Percentiles rank a stretch among this genome's conserved stretches.
phyloP scores from a whole-genome alignment of 2,113 vertebrate species.

The Fulmarus glacialis region DNA sequence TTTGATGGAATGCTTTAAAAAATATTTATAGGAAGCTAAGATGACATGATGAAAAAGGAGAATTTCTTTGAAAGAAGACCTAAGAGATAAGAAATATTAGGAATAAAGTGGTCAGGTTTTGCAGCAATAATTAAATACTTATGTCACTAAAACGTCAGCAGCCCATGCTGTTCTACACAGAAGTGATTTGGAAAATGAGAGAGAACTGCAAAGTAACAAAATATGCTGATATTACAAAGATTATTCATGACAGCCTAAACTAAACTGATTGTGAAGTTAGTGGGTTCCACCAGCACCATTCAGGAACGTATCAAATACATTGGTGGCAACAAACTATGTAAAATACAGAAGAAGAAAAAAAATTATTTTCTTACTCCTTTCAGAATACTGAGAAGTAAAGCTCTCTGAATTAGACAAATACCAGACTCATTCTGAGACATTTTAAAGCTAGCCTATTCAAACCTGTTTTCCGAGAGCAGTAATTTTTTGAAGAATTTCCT shows the following conservation, averaged over 20 bases:
- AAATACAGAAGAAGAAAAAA: not conserved
- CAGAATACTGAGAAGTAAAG: not conserved
- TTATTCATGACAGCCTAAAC: not conserved
- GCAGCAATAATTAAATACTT: not conserved
- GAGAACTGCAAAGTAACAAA: not conserved
- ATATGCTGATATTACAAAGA: not conserved
- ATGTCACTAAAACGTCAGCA: not conserved
- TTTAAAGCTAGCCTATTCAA: not conserved
- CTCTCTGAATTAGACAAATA: not conserved
- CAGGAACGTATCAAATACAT: not conserved
- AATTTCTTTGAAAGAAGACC: not conserved
- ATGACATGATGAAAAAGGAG: not conserved
- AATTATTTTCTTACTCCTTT: not conserved
- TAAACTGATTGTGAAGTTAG: not conserved
- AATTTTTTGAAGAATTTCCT: not conserved
- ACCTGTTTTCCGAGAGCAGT: not conserved
- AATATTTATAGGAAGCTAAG: not conserved
- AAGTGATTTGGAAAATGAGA: not conserved
- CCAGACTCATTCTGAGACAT: not conserved
- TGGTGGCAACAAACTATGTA: not conserved
- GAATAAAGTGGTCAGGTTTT: not conserved
- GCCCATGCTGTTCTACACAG: not conserved
- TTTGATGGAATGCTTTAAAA: accelerated
- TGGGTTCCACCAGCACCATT: not conserved
- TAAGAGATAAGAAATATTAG: not conserved